Base-by-base conservation (phyloP, 2,888 invertebrate genomes). In the Lasioglossum zephyrum region DNA sequence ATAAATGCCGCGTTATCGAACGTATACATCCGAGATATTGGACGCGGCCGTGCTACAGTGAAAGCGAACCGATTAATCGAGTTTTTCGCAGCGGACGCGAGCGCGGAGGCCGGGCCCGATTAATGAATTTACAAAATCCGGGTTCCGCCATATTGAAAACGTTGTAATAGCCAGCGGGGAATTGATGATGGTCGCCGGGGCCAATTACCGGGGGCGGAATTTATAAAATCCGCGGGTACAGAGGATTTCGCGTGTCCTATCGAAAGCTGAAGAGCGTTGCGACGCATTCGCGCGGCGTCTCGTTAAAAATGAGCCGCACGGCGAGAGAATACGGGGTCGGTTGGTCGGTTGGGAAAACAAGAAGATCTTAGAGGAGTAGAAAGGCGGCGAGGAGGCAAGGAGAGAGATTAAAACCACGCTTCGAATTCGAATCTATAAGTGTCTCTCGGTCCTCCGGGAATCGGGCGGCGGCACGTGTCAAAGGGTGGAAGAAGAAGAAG, bases 1-100 rank as follows among this genome's bases (percentile, higher is more conserved):
- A 93, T 93, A 92, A 94, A 93, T 93, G 93, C 82, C 85, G 86
- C 89, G 91, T 94, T 94, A 94, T 94, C 93, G 92, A 90, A 87
- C 88, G 88, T 92, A 91, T 91, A 91, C 92, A 91, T 91, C 89
- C 89, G 70, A 74, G 47, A 49, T 81, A 82, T 90, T 85, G 77
- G 57, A 57, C 57, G 66, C 60, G 69, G 60, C 36, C 63, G 53
- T n/a, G 36, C 63, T 76, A 79, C 86, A 77, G 60, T 78, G 80
- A 89, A 83, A 79, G 81, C 70, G 80, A 73, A 36, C 73, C 81
- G 81, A 91, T 90, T 91, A 88, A 85, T 81, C 88, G 73, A 78
- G 79, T 88, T 90, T 91, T 87, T 82, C 83, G 72, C 31, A 70
- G 41, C 53, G 31, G 72, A 18, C 16, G 36, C 18, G 26, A 66